A percentile compares a stretch with the other conserved stretches of the same genome.
Conservation (phyloP, 2,113 vertebrate genomes). For the Xerus inauris region DNA sequence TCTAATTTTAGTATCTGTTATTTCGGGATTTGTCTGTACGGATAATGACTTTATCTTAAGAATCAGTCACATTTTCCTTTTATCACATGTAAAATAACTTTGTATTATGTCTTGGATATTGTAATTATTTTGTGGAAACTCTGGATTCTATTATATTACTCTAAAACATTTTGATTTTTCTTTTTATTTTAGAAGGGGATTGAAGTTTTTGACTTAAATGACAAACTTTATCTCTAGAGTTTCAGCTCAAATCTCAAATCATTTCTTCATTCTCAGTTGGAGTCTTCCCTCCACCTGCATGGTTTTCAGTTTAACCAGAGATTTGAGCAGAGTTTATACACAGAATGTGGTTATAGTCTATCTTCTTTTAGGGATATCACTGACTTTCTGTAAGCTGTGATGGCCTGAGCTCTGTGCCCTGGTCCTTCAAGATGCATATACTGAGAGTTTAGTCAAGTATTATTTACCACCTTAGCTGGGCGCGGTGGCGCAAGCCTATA, state of each 20-base stretch:
- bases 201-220: background rate
- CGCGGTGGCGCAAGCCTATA: no score
- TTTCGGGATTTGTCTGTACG: background rate
- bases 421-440: background rate
- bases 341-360: background rate
- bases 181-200: background rate
- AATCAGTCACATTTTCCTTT: background rate
- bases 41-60: background rate
- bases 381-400: background rate
- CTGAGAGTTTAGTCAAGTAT: background rate
- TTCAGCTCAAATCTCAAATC: background rate
- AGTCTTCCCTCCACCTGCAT: background rate
- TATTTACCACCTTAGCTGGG: conserved; percentile 10
- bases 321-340: background rate
- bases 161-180: background rate
- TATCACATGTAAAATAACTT: conserved; percentile 4
- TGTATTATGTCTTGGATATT: background rate
- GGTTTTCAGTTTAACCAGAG: background rate
- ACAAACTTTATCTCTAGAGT: background rate
- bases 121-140: background rate
- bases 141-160: background rate
- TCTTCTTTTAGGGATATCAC: background rate
- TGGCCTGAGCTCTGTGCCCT: background rate
- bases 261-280: background rate
- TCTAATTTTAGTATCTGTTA: background rate